Evolutionary conservation across 2,888 invertebrate genomes (phyloP).

Genomic region (Xanthorhoe spadicearia): DNA sequence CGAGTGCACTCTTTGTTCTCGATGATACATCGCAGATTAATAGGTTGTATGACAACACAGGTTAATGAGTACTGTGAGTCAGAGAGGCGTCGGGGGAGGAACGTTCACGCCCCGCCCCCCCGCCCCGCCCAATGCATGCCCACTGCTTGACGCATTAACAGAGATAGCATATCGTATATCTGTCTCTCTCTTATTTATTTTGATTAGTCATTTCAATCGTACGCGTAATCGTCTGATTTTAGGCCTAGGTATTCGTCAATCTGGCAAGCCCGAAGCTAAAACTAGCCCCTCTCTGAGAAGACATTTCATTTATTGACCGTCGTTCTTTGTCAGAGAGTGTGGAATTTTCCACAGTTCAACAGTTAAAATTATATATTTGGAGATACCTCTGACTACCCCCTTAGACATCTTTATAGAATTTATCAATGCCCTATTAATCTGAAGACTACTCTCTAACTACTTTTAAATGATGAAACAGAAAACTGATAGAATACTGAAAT

Average conservation of each 20-base stretch:
- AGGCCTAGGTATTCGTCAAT: neutral
- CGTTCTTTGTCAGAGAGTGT: too few relatives aligned
- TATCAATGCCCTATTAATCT: too few relatives aligned
- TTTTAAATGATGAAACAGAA: neutral
- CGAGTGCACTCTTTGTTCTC: conserved; percentile 52
- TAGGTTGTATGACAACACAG: conserved; percentile 25
- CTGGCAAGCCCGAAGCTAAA: neutral
- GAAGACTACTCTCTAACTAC: too few relatives aligned
- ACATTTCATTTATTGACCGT: neutral
- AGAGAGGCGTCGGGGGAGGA: conserved; percentile 43
- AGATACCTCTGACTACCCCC: too few relatives aligned
- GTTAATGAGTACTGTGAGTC: conserved; percentile 46
- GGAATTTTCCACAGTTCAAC: too few relatives aligned
- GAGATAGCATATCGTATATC: conserved; percentile 12
- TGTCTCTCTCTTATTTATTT: conserved; percentile 11
- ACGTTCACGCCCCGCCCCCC: conserved; percentile 43
- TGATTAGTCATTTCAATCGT: neutral
- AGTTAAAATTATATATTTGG: too few relatives aligned
- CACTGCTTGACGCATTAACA: conserved; percentile 27
- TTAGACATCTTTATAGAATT: too few relatives aligned
- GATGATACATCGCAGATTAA: conserved; percentile 32
- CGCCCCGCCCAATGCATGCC: conserved; percentile 45
- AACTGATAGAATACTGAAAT: neutral
- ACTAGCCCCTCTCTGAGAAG: neutral
- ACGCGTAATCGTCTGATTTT: neutral